phyloP scores from a whole-genome alignment of 1,140 invertebrate species.

The Pseudomyrmex dendroicus region DNA sequence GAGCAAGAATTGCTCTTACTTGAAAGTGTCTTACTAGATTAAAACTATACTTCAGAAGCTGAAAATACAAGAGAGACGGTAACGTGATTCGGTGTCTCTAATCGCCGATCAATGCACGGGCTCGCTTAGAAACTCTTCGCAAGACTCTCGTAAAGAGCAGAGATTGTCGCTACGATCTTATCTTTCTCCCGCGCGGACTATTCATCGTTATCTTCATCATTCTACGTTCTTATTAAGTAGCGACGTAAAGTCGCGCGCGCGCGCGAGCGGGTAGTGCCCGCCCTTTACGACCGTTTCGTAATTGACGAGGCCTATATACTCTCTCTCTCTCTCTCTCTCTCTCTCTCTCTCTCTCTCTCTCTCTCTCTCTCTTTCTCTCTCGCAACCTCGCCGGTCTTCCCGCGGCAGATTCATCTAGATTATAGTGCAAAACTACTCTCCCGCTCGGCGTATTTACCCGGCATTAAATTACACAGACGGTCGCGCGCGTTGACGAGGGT shows the following conservation, averaged over 20 bases:
- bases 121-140: background rate
- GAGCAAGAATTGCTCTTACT: background rate
- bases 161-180: background rate
- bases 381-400: slow-evolving; percentile 28
- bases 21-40: background rate
- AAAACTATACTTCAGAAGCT: background rate
- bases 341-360: slow-evolving; percentile 28
- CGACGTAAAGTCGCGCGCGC: background rate
- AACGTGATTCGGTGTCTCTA: background rate
- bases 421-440: slow-evolving; percentile 82
- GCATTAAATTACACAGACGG: slow-evolving; percentile 84
- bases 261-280: background rate
- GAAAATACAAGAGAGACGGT: background rate
- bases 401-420: slow-evolving; percentile 82
- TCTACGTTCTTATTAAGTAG: slow-evolving; percentile 22
- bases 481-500: slow-evolving; percentile 74
- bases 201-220: slow-evolving; percentile 25
- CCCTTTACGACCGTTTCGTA: slow-evolving; percentile 67
- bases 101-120: background rate
- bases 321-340: slow-evolving; percentile 5
- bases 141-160: background rate
- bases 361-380: slow-evolving; percentile 10
- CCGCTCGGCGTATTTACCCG: slow-evolving; percentile 79
- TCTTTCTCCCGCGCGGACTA: background rate
- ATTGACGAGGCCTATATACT: slow-evolving; percentile 76